These are phyloP conservation scores for Matsumyia berberina DNA, from an alignment of 2,888 invertebrate genomes.

Conservation along the genomic window DNA sequence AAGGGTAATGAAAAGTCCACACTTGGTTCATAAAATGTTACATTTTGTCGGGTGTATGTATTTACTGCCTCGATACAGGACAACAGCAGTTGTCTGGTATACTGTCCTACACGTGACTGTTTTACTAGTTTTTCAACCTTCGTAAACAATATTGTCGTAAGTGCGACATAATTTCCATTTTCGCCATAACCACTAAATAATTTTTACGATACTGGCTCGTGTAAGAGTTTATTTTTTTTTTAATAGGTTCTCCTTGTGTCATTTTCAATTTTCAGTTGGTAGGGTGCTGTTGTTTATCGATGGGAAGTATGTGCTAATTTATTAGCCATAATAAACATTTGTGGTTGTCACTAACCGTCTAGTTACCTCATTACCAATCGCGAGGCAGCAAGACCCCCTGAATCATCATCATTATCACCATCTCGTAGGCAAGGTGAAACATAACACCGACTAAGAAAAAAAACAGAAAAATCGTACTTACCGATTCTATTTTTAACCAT, in stretches of 20 bases:
- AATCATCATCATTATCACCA: conserved; percentile 37
- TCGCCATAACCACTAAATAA: conserved; percentile 44
- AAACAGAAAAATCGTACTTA: conserved; percentile 28
- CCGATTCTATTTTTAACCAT: conserved; percentile 50
- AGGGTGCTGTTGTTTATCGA: neutral
- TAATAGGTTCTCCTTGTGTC: conserved; percentile 28
- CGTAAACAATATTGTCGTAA: conserved; percentile 31
- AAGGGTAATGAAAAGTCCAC: neutral
- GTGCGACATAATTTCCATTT: conserved; percentile 57
- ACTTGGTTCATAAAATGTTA: neutral
- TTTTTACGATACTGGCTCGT: conserved; percentile 66
- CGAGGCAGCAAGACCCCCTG: conserved; percentile 6
- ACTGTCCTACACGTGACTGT: conserved; percentile 43
- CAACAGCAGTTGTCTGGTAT: neutral
- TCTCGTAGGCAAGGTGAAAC: conserved; percentile 60
- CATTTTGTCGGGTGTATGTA: neutral
- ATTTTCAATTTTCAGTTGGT: conserved; percentile 20
- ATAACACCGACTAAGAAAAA: conserved; percentile 41
- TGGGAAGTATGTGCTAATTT: conserved; percentile 43
- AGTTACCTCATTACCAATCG: conserved; percentile 47
- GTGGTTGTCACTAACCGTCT: conserved; percentile 54
- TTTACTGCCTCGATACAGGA: neutral
- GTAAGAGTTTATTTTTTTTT: conserved; percentile 39
- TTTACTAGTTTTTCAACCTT: conserved; percentile 69
- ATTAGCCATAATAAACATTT: conserved; percentile 61